These are phyloP conservation scores for Gouania willdenowi DNA, from an alignment of 2,797 vertebrate genomes.

Conservation along the genomic window DNA sequence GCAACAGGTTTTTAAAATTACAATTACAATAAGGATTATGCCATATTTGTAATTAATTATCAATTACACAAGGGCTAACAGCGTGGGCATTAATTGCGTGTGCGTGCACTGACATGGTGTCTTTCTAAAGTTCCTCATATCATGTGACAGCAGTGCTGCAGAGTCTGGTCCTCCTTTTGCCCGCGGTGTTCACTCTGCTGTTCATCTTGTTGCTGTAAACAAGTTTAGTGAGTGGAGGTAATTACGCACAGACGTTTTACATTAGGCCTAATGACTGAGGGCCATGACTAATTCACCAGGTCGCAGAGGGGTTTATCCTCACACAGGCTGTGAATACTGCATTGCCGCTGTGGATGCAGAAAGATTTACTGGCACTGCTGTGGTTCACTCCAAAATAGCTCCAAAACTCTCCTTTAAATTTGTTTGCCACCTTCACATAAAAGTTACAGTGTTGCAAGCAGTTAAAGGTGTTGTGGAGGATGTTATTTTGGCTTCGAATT, in stretches of 20 bases:
- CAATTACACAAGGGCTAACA: too few relatives aligned
- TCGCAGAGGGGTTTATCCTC: slow-evolving; percentile 36
- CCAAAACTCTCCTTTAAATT: slow-evolving; percentile 1
- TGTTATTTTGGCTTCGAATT: too few relatives aligned
- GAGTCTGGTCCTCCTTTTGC: slow-evolving; percentile 11
- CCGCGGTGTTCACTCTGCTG: slow-evolving; percentile 39
- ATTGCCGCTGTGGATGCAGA: slow-evolving; percentile 2
- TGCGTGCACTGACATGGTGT: too few relatives aligned
- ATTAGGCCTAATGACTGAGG: slow-evolving; percentile 63
- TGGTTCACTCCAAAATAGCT: slow-evolving; percentile 5
- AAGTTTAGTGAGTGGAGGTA: slow-evolving; percentile 54
- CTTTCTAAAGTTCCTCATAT: too few relatives aligned
- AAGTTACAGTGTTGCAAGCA: too few relatives aligned
- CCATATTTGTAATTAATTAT: too few relatives aligned
- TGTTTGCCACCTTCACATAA: too few relatives aligned
- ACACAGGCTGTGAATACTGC: slow-evolving; percentile 23
- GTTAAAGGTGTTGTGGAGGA: too few relatives aligned
- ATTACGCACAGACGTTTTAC: slow-evolving; percentile 58
- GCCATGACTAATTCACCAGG: slow-evolving; percentile 63
- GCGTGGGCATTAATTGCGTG: too few relatives aligned
- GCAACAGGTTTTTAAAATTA: too few relatives aligned
- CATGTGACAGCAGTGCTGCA: slow-evolving; percentile 1
- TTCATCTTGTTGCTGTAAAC: slow-evolving; percentile 57
- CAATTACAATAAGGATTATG: too few relatives aligned
- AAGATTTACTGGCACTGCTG: slow-evolving; percentile 5